phyloP scores from a whole-genome alignment of 1,140 invertebrate species.

The Psilanteris sp. region DNA sequence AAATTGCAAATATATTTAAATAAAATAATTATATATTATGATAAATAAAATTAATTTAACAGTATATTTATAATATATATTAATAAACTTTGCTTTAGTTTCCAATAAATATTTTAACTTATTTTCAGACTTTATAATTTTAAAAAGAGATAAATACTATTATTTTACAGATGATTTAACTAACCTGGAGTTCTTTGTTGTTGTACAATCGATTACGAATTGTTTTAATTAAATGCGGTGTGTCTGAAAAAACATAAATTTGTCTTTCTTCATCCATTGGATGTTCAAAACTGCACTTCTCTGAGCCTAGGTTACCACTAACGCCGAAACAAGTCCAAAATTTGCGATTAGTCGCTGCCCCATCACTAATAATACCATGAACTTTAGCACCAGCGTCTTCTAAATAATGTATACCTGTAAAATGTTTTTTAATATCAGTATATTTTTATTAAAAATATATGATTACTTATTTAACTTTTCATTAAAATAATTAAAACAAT shows the following conservation, averaged over 20 bases:
- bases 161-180: not conserved
- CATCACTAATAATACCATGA: too few relatives aligned
- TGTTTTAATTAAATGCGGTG: conserved; percentile 1
- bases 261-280: conserved; percentile 1
- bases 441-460: too few relatives aligned
- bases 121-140: not conserved
- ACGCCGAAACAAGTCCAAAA: not conserved
- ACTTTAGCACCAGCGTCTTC: conserved; percentile 1
- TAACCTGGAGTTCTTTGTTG: not conserved
- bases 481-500: too few relatives aligned
- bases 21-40: not conserved
- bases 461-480: too few relatives aligned
- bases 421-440: too few relatives aligned
- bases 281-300: not conserved
- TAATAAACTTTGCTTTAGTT: not conserved
- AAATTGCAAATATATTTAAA: too few relatives aligned
- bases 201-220: conserved; percentile 1
- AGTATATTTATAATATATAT: not conserved
- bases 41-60: too few relatives aligned
- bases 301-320: not conserved
- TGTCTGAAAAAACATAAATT: too few relatives aligned
- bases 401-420: conserved; percentile 5
- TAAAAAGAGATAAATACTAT: too few relatives aligned
- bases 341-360: conserved; percentile 11
- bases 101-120: not conserved